Percentiles rank a stretch among this genome's conserved stretches.
phyloP scores from a whole-genome alignment of 1,140 invertebrate species.

The Mercenaria mercenaria region DNA sequence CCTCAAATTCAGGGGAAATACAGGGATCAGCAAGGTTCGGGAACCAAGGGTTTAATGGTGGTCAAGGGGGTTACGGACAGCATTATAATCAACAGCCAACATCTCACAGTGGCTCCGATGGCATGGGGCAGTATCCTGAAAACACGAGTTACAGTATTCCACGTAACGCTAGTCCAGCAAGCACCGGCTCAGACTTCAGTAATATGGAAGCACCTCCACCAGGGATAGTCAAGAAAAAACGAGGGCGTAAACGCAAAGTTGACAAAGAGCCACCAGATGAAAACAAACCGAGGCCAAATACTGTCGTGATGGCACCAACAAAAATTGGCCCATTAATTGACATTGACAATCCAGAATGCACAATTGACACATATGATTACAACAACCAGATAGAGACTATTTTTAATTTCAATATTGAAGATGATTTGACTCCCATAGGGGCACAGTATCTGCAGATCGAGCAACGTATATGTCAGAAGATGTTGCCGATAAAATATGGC shows the following conservation, averaged over 20 bases:
- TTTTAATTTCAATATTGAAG: conserved; percentile 56
- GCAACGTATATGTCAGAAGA: conserved; percentile 72
- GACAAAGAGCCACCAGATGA: conserved; percentile 65
- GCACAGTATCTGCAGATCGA: conserved; percentile 69
- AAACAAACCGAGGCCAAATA: conserved; percentile 58
- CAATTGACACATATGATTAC: conserved; percentile 63
- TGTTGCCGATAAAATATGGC: conserved; percentile 74
- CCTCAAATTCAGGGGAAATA: conserved; percentile 47
- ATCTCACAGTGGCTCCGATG: conserved; percentile 33
- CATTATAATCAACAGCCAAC: conserved; percentile 56
- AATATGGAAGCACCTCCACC: conserved; percentile 39
- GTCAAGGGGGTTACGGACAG: conserved; percentile 56
- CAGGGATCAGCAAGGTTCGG: conserved; percentile 21
- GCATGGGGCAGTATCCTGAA: conserved; percentile 54
- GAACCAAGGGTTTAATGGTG: conserved; percentile 52
- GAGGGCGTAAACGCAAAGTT: conserved; percentile 57
- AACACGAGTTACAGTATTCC: conserved; percentile 46
- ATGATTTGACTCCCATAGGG: conserved; percentile 56
- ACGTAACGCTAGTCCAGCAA: conserved; percentile 58
- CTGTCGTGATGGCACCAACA: conserved; percentile 51
- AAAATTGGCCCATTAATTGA: conserved; percentile 59
- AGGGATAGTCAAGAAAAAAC: conserved; percentile 58
- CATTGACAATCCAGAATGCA: conserved; percentile 60
- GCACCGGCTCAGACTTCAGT: conserved; percentile 57
- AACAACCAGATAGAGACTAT: conserved; percentile 65